These are phyloP conservation scores for Rhagophthalmus giganteus DNA, from an alignment of 2,888 invertebrate genomes.

Conservation along the genomic window DNA sequence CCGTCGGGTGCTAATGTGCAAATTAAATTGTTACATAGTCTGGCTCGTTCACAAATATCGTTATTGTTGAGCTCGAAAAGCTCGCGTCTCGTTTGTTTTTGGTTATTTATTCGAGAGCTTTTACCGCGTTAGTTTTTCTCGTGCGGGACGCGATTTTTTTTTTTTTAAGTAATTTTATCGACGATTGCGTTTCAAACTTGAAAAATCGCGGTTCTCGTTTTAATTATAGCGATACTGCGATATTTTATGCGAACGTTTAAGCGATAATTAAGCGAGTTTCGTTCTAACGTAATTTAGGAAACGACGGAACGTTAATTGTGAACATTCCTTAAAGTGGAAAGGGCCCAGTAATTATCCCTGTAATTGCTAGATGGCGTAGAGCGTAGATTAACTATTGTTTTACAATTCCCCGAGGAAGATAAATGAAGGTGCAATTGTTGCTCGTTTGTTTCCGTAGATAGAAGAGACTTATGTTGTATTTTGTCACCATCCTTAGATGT, in stretches of 20 bases:
- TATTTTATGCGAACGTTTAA: too few relatives aligned
- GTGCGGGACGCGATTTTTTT: too few relatives aligned
- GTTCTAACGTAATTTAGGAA: too few relatives aligned
- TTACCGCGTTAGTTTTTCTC: too few relatives aligned
- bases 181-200: too few relatives aligned
- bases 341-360: constrained; percentile 51
- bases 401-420: constrained; percentile 52
- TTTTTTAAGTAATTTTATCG: too few relatives aligned
- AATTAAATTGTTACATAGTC: constrained; percentile 58
- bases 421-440: constrained; percentile 54
- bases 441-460: constrained; percentile 54
- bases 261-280: too few relatives aligned
- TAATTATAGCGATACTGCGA: too few relatives aligned
- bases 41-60: constrained; percentile 48
- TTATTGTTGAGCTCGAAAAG: constrained; percentile 8
- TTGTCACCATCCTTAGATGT: constrained; percentile 39
- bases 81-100: constrained; percentile 3
- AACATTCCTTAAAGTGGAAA: constrained; percentile 28
- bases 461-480: constrained; percentile 50
- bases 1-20: constrained; percentile 57
- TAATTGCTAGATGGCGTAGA: constrained; percentile 55
- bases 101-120: too few relatives aligned
- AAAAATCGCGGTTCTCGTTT: too few relatives aligned
- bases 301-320: constrained; percentile 25
- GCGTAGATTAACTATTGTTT: constrained; percentile 55